Evolutionary conservation across 2,113 vertebrate species (phyloP).

Genomic region (Sciurus niger): DNA sequence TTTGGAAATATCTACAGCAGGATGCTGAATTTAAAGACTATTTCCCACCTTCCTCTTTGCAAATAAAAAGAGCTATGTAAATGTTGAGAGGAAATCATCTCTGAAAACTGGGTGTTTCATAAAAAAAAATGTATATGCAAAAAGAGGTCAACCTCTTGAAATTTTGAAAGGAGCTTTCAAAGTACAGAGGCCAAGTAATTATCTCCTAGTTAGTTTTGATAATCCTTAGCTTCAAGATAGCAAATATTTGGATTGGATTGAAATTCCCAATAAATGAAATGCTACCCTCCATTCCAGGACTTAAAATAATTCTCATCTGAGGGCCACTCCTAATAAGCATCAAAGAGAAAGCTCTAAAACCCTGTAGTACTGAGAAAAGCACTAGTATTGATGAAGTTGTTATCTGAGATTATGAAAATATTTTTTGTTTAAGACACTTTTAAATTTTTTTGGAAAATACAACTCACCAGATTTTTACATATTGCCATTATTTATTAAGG

Average conservation of each 20-base stretch:
- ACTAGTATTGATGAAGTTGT: neutral
- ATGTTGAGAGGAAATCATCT: conserved; percentile 46
- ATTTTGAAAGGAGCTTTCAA: neutral
- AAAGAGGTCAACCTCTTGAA: conserved; percentile 5
- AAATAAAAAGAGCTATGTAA: conserved; percentile 54
- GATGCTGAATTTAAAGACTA: neutral
- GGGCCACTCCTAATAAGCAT: neutral
- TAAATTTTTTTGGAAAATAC: neutral
- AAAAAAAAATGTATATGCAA: conserved; percentile 4
- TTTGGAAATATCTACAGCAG: conserved; percentile 5
- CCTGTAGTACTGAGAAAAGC: neutral
- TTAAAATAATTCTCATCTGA: conserved; percentile 16
- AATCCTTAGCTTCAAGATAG: neutral
- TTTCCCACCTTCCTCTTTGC: neutral
- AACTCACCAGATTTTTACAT: neutral
- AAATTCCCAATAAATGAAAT: conserved; percentile 22
- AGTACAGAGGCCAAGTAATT: neutral
- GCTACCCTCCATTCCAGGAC: neutral
- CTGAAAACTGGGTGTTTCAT: neutral
- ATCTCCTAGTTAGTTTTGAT: neutral
- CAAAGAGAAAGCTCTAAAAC: neutral
- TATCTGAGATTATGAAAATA: neutral
- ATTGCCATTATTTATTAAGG: neutral
- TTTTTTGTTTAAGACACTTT: conserved; percentile 41
- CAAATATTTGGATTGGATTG: conserved; percentile 28